Percentiles rank a stretch among this genome's conserved stretches.
Evolutionary conservation across 2,888 invertebrate species (phyloP).

Genomic region (Clepsis dumicolana): DNA sequence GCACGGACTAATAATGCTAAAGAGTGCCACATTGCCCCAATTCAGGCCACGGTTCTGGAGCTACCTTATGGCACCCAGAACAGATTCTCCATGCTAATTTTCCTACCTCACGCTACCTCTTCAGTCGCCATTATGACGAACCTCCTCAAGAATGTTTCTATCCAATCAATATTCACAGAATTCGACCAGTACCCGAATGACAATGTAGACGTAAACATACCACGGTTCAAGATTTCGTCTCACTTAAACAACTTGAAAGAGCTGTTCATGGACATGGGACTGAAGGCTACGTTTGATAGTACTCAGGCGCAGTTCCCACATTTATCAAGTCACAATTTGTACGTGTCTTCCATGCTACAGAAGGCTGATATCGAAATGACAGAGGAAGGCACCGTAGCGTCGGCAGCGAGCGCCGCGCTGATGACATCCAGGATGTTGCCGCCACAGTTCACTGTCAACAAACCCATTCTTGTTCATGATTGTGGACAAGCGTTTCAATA

Average conservation of each 20-base stretch:
- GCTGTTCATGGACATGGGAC: constrained; percentile 71
- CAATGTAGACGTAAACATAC: constrained; percentile 85
- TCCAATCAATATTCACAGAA: constrained; percentile 75
- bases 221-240: constrained; percentile 86
- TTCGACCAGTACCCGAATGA: constrained; percentile 67
- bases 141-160: constrained; percentile 74
- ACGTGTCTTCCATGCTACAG: constrained; percentile 70
- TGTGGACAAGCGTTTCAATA: constrained; percentile 61
- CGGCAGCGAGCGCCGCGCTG: constrained; percentile 57
- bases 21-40: constrained; percentile 52
- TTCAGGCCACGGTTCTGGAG: constrained; percentile 67
- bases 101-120: constrained; percentile 83
- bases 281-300: constrained; percentile 66
- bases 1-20: constrained; percentile 58
- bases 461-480: constrained; percentile 78
- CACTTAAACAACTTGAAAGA: constrained; percentile 78
- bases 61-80: constrained; percentile 67
- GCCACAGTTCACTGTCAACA: constrained; percentile 61
- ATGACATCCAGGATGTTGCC: constrained; percentile 57
- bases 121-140: constrained; percentile 75
- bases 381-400: constrained; percentile 70
- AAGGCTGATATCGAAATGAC: constrained; percentile 75
- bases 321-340: constrained; percentile 60
- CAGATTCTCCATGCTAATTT: constrained; percentile 87
- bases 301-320: constrained; percentile 60